These are phyloP conservation scores for Mustela nigripes DNA, from an alignment of 2,113 vertebrate species.

Conservation along the genomic window DNA sequence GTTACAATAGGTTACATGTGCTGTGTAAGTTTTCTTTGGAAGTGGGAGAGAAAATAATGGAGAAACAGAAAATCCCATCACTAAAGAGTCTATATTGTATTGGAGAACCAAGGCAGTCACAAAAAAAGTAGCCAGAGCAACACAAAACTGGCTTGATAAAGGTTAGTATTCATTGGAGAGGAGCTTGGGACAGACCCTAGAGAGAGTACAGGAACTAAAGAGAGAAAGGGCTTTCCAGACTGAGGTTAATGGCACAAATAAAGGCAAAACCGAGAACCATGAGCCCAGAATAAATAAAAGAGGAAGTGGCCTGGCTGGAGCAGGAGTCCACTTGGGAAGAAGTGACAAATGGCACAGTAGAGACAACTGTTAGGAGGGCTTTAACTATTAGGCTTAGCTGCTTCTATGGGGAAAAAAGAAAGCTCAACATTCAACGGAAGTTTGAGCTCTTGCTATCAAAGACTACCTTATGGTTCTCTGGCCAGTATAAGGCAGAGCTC, in stretches of 20 bases:
- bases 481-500: not conserved
- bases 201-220: not conserved
- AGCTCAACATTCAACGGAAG: not conserved
- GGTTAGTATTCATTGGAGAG: not conserved
- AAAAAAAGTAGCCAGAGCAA: not conserved
- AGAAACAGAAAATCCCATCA: not conserved
- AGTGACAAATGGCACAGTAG: not conserved
- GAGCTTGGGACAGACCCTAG: not conserved
- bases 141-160: conserved; percentile 27
- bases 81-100: not conserved
- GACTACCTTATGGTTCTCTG: not conserved
- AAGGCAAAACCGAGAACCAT: not conserved
- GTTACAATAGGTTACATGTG: not conserved
- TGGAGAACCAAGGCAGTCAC: not conserved
- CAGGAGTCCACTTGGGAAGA: not conserved
- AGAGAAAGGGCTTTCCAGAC: not conserved
- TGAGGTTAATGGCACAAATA: not conserved
- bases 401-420: not conserved
- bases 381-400: not conserved
- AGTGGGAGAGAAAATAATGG: not conserved
- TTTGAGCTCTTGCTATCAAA: not conserved
- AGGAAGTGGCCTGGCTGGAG: not conserved
- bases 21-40: conserved; percentile 1
- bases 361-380: not conserved
- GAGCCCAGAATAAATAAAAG: not conserved